phyloP scores from a whole-genome alignment of 2,888 invertebrate species.

The Drosophila infuscata region DNA sequence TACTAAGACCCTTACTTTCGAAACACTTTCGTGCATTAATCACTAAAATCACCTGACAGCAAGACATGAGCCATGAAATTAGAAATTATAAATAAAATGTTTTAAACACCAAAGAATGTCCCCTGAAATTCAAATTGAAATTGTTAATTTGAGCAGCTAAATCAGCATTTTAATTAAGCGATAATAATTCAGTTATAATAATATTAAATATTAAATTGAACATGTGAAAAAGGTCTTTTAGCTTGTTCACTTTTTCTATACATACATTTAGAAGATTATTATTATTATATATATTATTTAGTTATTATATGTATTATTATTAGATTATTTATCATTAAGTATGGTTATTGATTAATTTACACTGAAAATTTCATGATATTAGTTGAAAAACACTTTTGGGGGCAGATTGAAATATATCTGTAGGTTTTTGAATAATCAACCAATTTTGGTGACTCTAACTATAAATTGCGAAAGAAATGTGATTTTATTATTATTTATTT shows the following conservation, averaged over 20 bases:
- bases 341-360: neutral
- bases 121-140: neutral
- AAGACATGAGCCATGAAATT: constrained; percentile 62
- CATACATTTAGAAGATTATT: neutral
- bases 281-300: neutral
- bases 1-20: constrained; percentile 33
- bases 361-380: neutral
- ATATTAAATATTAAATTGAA: neutral
- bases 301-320: too few relatives aligned
- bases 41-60: constrained; percentile 70
- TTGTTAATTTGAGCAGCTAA: neutral
- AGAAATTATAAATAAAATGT: constrained; percentile 60
- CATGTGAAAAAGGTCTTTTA: neutral
- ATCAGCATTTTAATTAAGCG: neutral
- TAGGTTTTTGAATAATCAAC: fast-evolving
- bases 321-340: neutral
- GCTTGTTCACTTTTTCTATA: neutral
- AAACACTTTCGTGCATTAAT: constrained; percentile 55
- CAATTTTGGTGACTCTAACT: neutral
- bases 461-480: neutral
- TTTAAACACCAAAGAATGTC: constrained; percentile 8
- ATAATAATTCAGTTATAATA: neutral
- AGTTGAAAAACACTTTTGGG: neutral
- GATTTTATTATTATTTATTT: neutral
- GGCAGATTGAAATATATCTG: neutral